Base-by-base conservation (phyloP, 2,113 vertebrate genomes). In the Entelurus aequoreus region DNA sequence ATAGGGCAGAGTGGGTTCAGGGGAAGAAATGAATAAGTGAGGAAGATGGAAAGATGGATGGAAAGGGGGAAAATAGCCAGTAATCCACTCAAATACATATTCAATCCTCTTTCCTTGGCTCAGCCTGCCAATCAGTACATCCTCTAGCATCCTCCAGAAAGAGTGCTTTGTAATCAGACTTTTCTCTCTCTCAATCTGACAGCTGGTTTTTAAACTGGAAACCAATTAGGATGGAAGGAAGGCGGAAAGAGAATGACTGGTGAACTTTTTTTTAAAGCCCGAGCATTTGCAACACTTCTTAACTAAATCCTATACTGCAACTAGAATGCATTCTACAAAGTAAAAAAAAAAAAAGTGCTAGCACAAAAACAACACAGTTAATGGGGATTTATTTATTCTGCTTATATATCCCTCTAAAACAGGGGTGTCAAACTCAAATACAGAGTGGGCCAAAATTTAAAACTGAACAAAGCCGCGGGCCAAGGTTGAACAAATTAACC, bases 61-160 rank as follows among this genome's bases (percentile, higher is more conserved):
- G 52, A 63, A 48, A 72, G 62, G 62, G 49, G 37, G 63, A 64
- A 75, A 69, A 73, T 28, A 70, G 60, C 55, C 63, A 72, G 71
- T 78, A 82, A 88, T 86, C 84, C 79, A 86, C 82, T 86, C 77
- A 81, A 77, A 86, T 60, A 75, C 85, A 83, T 87, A 78, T 76
- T 86, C 79, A 70, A 54, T 61, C 66, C 71, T 66, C 65, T 75
- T 71, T 62, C 66, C 62, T 71, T 38, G 54, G 75, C 74, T 71
- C 75, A 57, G 79, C 66, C 74, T 84, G 82, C 80, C 83, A 78
- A 81, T 75, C 79, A 51, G 63, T 12, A 68, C 79, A 68, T 80
- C 80, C 76, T 78, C 64, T 49, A 6, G 60, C 60, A 55, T 69
- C 61, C 60, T 74, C 66, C 69, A 65, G 60, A 68, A 77, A 79